Base-by-base conservation (phyloP, 2,113 vertebrate genomes). In the Platanista minor region DNA sequence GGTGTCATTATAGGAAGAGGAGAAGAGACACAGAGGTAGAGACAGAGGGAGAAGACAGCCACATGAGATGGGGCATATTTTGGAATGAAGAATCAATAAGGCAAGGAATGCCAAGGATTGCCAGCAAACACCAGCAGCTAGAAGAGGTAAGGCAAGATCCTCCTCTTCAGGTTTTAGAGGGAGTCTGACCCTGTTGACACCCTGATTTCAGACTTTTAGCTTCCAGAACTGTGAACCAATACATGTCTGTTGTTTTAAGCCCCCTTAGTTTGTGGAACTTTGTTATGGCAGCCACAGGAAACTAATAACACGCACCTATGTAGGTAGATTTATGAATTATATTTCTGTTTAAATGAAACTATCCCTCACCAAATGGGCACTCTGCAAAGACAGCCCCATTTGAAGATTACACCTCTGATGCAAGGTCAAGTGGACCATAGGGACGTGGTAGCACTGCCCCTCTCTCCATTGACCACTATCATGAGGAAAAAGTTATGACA, bases 161-260 rank as follows among this genome's bases (percentile, higher is more conserved):
- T 83, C 52, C 8, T 8, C 11, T 80, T 8, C 23, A 67, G 57
- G 9, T 54, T 23, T 41, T 64, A 49, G 59, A 77, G 59, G 43
- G 59, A 62, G 10, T 4, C 14, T 67, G 59, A 10, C 3, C 46
- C 27, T 62, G 41, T 31, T 23, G 6, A 78, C 6, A 61, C 21
- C 33, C 46, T 64, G 33, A 57, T 82, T n/a, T 94, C n/a, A 75
- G 49, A 87, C 43, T 67, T 43, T 11, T 41, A 39, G 57, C 39
- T 64, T 81, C 43, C 9, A 13, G 54, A 97, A 39, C 39, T 81
- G 20, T 14, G 66, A 89, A 52, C 52, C 43, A 93, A 61, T 64
- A 67, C 27, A 57, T 77, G 54, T 87, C 74, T 87, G n/a, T 80
- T 72, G 54, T 74, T 82, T 95, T 61, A 88, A 72, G 75, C 27